Percentiles rank a stretch among this genome's conserved stretches.
phyloP scores from a whole-genome alignment of 2,888 invertebrate species.

The Griposia aprilina region DNA sequence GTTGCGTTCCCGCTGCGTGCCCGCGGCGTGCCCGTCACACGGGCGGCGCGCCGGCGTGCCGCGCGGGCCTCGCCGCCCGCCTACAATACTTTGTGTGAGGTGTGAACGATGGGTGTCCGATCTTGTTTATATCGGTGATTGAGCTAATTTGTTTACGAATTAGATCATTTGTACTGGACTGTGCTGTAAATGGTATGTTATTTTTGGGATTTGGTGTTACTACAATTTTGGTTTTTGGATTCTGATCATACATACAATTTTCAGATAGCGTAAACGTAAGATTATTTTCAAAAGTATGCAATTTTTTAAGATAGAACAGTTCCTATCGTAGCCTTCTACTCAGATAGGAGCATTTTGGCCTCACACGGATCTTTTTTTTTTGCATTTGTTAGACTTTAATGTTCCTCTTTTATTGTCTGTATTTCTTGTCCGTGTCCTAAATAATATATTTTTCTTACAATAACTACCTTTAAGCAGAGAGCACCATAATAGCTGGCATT shows the following conservation, averaged over 20 bases:
- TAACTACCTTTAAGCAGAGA: neutral
- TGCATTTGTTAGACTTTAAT: neutral
- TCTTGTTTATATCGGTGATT: slow-evolving; percentile 70
- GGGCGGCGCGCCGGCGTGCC: slow-evolving; percentile 65
- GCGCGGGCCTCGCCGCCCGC: slow-evolving; percentile 57
- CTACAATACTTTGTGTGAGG: slow-evolving; percentile 69
- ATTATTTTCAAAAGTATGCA: neutral
- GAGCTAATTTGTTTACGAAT: slow-evolving; percentile 64
- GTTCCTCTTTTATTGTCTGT: too few relatives aligned
- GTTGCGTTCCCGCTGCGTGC: slow-evolving; percentile 67
- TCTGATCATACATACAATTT: neutral
- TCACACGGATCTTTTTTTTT: neutral
- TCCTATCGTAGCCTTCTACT: too few relatives aligned
- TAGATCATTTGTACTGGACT: slow-evolving; percentile 36
- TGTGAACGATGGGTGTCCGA: slow-evolving; percentile 82
- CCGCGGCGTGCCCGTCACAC: slow-evolving; percentile 58
- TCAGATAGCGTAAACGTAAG: too few relatives aligned
- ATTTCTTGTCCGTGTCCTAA: neutral
- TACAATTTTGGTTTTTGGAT: too few relatives aligned
- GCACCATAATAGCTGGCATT: neutral
- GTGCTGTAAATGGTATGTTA: slow-evolving; percentile 10
- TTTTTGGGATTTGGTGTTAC: neutral
- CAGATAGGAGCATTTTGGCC: neutral
- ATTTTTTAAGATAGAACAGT: too few relatives aligned
- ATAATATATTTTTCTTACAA: neutral